Evolutionary conservation across 1,140 invertebrate genomes (phyloP).

Genomic region (Drosophila tani): DNA sequence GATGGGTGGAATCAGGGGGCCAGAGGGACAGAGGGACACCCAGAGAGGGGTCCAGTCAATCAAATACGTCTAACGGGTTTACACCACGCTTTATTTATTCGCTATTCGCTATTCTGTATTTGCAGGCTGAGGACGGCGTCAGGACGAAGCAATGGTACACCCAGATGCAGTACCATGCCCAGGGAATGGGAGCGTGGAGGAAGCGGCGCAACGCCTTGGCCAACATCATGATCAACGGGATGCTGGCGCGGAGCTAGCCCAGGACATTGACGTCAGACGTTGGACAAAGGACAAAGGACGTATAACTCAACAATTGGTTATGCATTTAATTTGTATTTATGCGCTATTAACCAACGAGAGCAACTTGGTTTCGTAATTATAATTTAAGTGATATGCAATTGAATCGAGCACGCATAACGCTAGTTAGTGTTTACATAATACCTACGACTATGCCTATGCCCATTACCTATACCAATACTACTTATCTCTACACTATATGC

Average conservation of each 20-base stretch:
- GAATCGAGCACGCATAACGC: conserved; percentile 66
- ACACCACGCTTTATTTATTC: conserved; percentile 61
- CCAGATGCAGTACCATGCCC: conserved; percentile 94
- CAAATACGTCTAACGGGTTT: conserved; percentile 59
- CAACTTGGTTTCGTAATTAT: conserved; percentile 74
- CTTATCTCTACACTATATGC: conserved; percentile 25
- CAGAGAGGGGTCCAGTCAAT: conserved; percentile 54
- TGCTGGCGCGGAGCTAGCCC: conserved; percentile 86
- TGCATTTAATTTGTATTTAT: conserved; percentile 77
- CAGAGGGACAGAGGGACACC: neutral
- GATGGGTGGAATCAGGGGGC: neutral
- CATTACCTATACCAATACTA: conserved; percentile 34
- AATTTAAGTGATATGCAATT: conserved; percentile 75
- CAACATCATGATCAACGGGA: conserved; percentile 98
- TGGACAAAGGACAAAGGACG: conserved; percentile 2
- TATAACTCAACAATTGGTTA: conserved; percentile 47
- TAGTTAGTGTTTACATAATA: conserved; percentile 71
- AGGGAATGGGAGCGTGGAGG: conserved; percentile 96
- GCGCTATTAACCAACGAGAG: conserved; percentile 67
- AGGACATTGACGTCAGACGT: neutral
- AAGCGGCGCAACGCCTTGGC: conserved; percentile 95
- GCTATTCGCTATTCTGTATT: conserved; percentile 42
- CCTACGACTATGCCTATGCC: conserved; percentile 36
- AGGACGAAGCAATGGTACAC: conserved; percentile 95
- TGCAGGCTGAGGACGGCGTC: conserved; percentile 94